Conservation (phyloP, 64 coral and sea anemone genomes). For the Acropora yongei region DNA sequence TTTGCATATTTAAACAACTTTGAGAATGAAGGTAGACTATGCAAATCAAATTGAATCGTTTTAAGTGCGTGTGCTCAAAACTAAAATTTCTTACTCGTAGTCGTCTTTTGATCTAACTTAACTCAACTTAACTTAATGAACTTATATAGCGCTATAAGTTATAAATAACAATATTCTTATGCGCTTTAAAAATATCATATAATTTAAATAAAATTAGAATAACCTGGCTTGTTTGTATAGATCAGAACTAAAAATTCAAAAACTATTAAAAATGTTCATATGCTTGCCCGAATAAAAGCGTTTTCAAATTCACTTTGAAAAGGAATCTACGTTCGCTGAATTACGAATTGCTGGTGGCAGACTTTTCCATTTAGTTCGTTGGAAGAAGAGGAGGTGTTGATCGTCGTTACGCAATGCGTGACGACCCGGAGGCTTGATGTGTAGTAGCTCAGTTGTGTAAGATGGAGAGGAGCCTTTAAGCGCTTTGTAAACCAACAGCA, state of each 20-base stretch:
- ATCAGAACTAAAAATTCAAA: constrained; percentile 31
- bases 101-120: neutral
- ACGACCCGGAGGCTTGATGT: constrained; percentile 37
- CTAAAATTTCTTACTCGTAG: neutral
- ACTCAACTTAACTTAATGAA: constrained; percentile 14
- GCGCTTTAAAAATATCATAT: constrained; percentile 32
- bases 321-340: constrained; percentile 31
- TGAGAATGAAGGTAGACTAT: neutral
- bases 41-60: too few species aligned
- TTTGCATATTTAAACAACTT: neutral
- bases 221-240: constrained; percentile 31
- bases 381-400: constrained; percentile 33
- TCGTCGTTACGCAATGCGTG: constrained; percentile 37
- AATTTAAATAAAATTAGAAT: constrained; percentile 41
- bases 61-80: too few species aligned
- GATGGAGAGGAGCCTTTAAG: constrained; percentile 31
- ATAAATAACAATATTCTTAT: constrained; percentile 1
- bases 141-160: constrained; percentile 11
- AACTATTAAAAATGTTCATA: constrained; percentile 46
- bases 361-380: constrained; percentile 39
- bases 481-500: constrained; percentile 2
- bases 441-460: constrained; percentile 27
- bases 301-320: constrained; percentile 33
- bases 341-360: constrained; percentile 35
- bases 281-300: constrained; percentile 22